phyloP scores from a whole-genome alignment of 2,797 vertebrate species.

The Tragopan temminckii region DNA sequence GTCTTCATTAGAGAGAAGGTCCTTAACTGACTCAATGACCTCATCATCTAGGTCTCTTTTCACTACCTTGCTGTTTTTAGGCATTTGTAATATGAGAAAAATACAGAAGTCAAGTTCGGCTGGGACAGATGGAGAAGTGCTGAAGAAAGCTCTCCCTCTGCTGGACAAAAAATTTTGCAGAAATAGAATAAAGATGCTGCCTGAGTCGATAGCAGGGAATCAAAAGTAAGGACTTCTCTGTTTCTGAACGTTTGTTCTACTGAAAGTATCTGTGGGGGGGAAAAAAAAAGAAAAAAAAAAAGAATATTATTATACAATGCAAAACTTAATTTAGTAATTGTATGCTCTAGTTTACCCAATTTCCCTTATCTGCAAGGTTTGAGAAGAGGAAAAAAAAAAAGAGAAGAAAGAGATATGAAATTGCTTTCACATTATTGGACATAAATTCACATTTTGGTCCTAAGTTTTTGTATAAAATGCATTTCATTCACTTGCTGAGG shows the following conservation, averaged over 20 bases:
- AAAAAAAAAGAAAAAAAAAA: background rate
- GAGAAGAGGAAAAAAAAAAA: background rate
- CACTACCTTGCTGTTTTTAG: constrained; percentile 96
- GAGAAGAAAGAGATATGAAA: background rate
- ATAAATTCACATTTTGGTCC: background rate
- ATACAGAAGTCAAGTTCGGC: background rate
- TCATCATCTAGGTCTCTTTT: constrained; percentile 97
- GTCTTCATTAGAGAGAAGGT: constrained; percentile 97
- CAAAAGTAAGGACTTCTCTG: constrained; percentile 24
- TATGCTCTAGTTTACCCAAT: background rate
- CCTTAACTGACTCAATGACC: constrained; percentile 95
- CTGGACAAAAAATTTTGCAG: background rate
- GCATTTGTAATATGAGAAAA: constrained; percentile 88
- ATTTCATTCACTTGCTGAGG: background rate
- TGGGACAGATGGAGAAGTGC: background rate
- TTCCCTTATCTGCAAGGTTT: background rate
- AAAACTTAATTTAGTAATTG: background rate
- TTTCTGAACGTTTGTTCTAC: background rate
- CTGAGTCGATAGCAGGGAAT: constrained; percentile 45
- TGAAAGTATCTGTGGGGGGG: constrained; percentile 63
- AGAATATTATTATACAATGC: background rate
- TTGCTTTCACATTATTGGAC: background rate
- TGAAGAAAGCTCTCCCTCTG: background rate
- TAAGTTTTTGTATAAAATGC: background rate
- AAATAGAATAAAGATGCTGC: constrained; percentile 5